Base-by-base conservation (phyloP, 2,113 vertebrate genomes). In the Lepus americanus region DNA sequence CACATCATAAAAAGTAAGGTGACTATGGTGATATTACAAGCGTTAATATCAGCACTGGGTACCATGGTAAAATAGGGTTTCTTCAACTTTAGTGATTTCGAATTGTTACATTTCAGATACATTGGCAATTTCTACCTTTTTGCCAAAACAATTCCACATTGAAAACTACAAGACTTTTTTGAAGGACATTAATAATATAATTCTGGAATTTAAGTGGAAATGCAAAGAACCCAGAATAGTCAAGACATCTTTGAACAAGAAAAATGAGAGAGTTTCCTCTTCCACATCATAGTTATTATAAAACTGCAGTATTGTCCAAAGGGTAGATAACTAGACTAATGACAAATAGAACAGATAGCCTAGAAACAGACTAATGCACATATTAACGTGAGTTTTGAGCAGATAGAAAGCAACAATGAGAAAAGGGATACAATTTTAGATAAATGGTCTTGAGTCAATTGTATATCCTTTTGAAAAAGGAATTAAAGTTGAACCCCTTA, bases 181-280 rank as follows among this genome's bases (percentile, higher is more conserved):
- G 20, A 95, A 87, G 63, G 27, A 59, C 84, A 22, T 67, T 90
- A 59, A 66, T 73, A 90, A 69, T 61, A 17, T 53, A 78, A 87
- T 44, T 83, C 16, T 78, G 23, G 87, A 66, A 51, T 59, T 33
- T 66, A 77, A 86, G 36, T 77, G 53, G 44, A 51, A 93, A 90
- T 82, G 3, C 19, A 73, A 39, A 39, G 63, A 72, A 67, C 1
- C 19, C 82, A 78, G 9, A 64, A 70, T 4, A 55, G 39, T 53
- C 5, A 55, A 51, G 53, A 55, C 8, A 70, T 1, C 22, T 31
- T 33, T 39, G 27, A 87, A 70, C 44, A 63, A 88, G n/a, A 69
- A 12, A 23, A 77, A 5, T 3, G 1, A 72, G 13, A n/a, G 13
- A 13, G 20, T 53, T 67, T 29, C 39, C 39, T 77, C 76, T 82